These are phyloP conservation scores for Nothocercus julius DNA, from an alignment of 2,113 vertebrate genomes.

Conservation along the genomic window DNA sequence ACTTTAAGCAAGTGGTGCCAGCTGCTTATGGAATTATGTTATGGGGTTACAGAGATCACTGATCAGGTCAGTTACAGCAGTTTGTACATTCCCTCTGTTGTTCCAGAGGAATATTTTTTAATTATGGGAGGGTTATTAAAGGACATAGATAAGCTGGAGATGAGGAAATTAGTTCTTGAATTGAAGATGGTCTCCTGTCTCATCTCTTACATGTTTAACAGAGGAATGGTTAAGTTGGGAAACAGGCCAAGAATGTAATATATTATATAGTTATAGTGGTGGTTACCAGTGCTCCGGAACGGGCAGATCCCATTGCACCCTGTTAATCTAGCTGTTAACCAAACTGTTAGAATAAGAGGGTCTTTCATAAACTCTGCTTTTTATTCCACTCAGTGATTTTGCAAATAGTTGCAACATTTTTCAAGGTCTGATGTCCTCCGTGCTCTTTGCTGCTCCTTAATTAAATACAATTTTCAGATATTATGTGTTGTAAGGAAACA, in stretches of 20 bases:
- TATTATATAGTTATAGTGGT: background rate
- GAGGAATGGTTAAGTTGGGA: background rate
- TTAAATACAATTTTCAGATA: background rate
- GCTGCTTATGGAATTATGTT: background rate
- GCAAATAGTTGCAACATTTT: background rate
- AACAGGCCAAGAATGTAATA: background rate
- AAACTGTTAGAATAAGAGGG: background rate
- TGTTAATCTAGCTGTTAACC: background rate
- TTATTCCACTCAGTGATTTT: background rate
- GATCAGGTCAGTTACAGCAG: background rate
- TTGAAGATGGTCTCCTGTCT: background rate
- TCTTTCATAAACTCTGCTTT: background rate
- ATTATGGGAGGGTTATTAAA: background rate
- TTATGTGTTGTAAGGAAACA: background rate
- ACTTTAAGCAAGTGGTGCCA: background rate
- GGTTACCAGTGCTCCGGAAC: rapidly evolving
- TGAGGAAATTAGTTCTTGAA: background rate
- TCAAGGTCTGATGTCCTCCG: background rate
- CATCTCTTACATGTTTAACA: background rate
- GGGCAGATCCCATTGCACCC: background rate
- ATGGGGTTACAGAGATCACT: background rate
- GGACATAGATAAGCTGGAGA: background rate
- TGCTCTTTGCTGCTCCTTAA: background rate
- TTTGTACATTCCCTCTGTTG: background rate
- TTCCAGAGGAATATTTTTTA: background rate